These are phyloP conservation scores for Salpingus planirostris DNA, from an alignment of 2,888 invertebrate genomes.

Conservation along the genomic window DNA sequence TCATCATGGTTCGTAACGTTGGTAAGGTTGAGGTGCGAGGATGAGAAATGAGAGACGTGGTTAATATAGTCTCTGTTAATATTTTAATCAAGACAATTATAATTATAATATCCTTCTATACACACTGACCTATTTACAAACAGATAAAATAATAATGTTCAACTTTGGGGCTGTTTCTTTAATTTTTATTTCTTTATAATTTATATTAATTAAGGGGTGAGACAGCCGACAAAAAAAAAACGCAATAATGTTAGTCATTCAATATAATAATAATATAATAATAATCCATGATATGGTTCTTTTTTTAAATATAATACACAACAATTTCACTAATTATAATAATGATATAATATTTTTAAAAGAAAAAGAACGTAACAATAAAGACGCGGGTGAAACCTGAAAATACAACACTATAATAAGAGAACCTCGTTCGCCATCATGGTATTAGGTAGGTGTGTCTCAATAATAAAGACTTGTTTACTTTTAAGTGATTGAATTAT, in stretches of 20 bases:
- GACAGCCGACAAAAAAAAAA: constrained; percentile 35
- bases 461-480: no score
- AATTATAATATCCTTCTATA: constrained; percentile 45
- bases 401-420: no score
- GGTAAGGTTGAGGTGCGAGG: not conserved
- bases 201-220: no score
- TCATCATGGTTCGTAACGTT: no score
- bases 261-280: constrained; percentile 28
- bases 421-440: no score
- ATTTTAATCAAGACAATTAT: constrained; percentile 46
- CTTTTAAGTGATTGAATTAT: no score
- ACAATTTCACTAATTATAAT: constrained; percentile 38
- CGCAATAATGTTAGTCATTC: constrained; percentile 22
- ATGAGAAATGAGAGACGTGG: constrained; percentile 10
- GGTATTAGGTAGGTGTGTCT: no score
- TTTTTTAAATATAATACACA: constrained; percentile 38
- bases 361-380: constrained; percentile 38
- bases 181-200: no score
- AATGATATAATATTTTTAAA: constrained; percentile 18
- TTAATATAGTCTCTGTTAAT: constrained; percentile 41
- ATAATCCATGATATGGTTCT: constrained; percentile 41
- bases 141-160: constrained; percentile 43
- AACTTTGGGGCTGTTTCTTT: constrained; percentile 32
- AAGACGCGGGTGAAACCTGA: constrained; percentile 23
- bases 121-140: constrained; percentile 46